These are phyloP conservation scores for Campodea augens DNA, from an alignment of 1,140 invertebrate genomes.

Conservation along the genomic window DNA sequence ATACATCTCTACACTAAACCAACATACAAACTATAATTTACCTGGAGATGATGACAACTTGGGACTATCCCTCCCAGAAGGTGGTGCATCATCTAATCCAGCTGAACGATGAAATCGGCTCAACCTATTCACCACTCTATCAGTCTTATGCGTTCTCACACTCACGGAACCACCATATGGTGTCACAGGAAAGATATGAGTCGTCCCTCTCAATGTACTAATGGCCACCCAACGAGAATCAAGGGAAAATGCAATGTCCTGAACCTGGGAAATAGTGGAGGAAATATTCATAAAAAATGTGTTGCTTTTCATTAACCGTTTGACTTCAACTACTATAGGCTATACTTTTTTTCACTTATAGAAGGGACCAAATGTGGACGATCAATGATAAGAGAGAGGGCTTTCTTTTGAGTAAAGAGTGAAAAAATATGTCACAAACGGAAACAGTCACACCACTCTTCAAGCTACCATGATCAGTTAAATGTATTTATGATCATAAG, in stretches of 20 bases:
- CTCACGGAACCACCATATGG: slow-evolving; percentile 87
- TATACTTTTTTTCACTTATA: too few relatives aligned
- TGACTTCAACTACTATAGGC: too few relatives aligned
- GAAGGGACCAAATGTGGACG: too few relatives aligned
- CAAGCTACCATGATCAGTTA: too few relatives aligned
- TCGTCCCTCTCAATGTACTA: slow-evolving; percentile 84
- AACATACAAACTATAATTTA: too few relatives aligned
- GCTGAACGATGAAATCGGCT: slow-evolving; percentile 91
- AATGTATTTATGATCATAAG: too few relatives aligned
- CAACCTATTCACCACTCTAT: slow-evolving; percentile 82
- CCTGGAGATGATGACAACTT: too few relatives aligned
- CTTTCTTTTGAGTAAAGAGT: too few relatives aligned
- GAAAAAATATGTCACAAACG: too few relatives aligned
- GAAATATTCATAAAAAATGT: slow-evolving; percentile 8
- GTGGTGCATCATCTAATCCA: slow-evolving; percentile 47
- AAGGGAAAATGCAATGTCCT: slow-evolving; percentile 71
- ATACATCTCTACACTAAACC: too few relatives aligned
- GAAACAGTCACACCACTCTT: too few relatives aligned
- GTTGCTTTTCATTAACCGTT: slow-evolving; percentile 5
- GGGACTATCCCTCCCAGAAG: slow-evolving; percentile 42
- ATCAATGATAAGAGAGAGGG: too few relatives aligned
- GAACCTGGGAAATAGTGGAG: slow-evolving; percentile 22
- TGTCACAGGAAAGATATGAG: slow-evolving; percentile 90
- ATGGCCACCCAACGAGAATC: slow-evolving; percentile 92
- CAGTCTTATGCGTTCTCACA: slow-evolving; percentile 76